Conservation (phyloP, 2,888 invertebrate genomes). For the Agrilus cyanescens region DNA sequence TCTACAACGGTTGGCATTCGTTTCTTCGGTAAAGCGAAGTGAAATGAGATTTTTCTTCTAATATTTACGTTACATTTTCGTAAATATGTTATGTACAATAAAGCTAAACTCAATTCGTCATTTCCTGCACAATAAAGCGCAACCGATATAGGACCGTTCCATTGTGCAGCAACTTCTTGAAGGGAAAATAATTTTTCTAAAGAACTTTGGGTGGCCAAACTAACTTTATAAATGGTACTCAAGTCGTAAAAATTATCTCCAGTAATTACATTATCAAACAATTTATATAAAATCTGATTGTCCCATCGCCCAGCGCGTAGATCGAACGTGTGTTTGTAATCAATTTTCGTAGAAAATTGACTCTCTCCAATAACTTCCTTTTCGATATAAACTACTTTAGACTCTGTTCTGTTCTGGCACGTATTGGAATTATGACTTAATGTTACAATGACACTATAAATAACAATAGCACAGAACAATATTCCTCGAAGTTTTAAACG, state of each 20-base stretch:
- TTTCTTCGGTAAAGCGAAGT: slow-evolving; percentile 57
- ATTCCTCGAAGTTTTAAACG: no score
- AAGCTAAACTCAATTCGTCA: slow-evolving; percentile 59
- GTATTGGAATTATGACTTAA: no score
- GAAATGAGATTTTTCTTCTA: slow-evolving; percentile 62
- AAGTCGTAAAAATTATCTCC: slow-evolving; percentile 54
- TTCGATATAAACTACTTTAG: no score
- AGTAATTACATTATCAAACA: slow-evolving; percentile 60
- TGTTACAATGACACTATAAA: no score
- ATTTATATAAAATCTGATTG: slow-evolving; percentile 51
- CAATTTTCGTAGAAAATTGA: no score
- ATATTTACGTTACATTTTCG: slow-evolving; percentile 62
- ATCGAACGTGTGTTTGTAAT: slow-evolving; percentile 35
- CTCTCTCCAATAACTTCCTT: no score
- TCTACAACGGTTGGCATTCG: slow-evolving; percentile 29
- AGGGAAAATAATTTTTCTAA: slow-evolving; percentile 70
- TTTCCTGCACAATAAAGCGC: slow-evolving; percentile 71
- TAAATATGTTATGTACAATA: slow-evolving; percentile 65
- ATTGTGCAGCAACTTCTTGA: slow-evolving; percentile 64
- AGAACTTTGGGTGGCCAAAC: slow-evolving; percentile 77
- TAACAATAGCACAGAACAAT: no score
- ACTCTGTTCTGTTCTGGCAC: no score
- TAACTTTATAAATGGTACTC: slow-evolving; percentile 48
- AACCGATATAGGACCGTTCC: slow-evolving; percentile 77
- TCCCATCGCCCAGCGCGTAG: slow-evolving; percentile 66